Evolutionary conservation across 1,140 invertebrate species (phyloP).

Genomic region (Pentalonia nigronervosa): DNA sequence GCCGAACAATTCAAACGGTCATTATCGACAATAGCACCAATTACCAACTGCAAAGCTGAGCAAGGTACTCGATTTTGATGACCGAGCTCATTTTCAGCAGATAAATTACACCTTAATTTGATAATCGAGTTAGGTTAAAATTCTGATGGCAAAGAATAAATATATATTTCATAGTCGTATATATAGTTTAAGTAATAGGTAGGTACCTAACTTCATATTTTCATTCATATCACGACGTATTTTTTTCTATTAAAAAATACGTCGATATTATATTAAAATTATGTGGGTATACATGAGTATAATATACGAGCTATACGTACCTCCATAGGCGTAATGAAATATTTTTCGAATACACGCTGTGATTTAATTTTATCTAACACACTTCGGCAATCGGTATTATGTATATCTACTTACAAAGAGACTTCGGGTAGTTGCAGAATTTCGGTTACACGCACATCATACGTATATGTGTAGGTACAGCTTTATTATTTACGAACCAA

Average conservation of each 20-base stretch:
- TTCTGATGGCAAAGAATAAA: neutral
- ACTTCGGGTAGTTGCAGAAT: neutral
- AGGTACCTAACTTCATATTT: neutral
- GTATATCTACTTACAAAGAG: neutral
- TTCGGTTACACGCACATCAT: neutral
- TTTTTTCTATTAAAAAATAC: neutral
- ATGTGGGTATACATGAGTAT: no score
- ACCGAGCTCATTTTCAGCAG: neutral
- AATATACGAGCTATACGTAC: neutral
- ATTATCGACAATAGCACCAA: neutral
- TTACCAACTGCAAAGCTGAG: neutral
- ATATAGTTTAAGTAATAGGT: no score
- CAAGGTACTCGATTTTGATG: neutral
- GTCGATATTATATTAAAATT: neutral
- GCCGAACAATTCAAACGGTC: neutral
- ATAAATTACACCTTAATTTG: neutral
- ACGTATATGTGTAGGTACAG: neutral
- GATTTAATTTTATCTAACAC: slow-evolving; percentile 2
- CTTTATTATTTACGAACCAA: neutral
- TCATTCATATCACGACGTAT: neutral
- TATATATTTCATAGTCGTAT: neutral
- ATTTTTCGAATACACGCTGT: neutral
- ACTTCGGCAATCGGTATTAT: neutral
- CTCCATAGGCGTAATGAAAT: neutral
- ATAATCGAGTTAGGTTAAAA: neutral